Base-by-base conservation (phyloP, 1,140 invertebrate species). In the Atopsyche davidsoni region DNA sequence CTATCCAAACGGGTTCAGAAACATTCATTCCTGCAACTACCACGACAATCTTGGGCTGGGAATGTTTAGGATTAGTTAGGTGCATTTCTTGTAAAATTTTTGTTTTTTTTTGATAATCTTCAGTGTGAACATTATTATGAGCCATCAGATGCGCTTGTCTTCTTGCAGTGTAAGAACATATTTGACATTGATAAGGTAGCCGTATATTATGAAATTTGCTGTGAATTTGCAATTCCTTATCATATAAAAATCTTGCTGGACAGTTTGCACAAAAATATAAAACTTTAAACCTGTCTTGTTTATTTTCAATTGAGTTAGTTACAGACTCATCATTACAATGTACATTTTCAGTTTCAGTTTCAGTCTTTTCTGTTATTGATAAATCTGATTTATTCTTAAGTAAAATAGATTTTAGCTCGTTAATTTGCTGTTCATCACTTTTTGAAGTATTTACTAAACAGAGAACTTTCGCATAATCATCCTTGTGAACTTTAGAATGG, bases 91-190 rank as follows among this genome's bases (percentile, higher is more conserved):
- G 75, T 19, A 92, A 66, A 53, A 79, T 75, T 61, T 80, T 81
- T 2, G 86, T 89, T 59, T 85, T 79, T 34, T 86, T 79, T 66
- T 90, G 81, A 66, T 93, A 93, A 58, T 90, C 86, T 4, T 79
- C 74, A 3, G 83, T 81, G 64, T 94, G 91, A 0, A 92, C 87
- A 58, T 81, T 79, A 2, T 77, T 70, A 67, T 93, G 90, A 3
- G 81, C 76, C n/a, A 77, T 62, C 7, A 92, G 67, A 61, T 89
- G 79, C 1, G 75, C 72, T 50, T 80, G 77, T 57, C 88, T 81
- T 0, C 79, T 68, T 0, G 86, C 81, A 0, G 85, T 79, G 63
- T 88, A 92, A n/a, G 84, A 82, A 61, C 89, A 92, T 62, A 77
- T 79, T 41, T 81, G 75, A 59, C 89, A 92, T 46, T 81, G 76